Evolutionary conservation across 2,797 vertebrate species (phyloP).

Genomic region (Pantherophis alleghaniensis): DNA sequence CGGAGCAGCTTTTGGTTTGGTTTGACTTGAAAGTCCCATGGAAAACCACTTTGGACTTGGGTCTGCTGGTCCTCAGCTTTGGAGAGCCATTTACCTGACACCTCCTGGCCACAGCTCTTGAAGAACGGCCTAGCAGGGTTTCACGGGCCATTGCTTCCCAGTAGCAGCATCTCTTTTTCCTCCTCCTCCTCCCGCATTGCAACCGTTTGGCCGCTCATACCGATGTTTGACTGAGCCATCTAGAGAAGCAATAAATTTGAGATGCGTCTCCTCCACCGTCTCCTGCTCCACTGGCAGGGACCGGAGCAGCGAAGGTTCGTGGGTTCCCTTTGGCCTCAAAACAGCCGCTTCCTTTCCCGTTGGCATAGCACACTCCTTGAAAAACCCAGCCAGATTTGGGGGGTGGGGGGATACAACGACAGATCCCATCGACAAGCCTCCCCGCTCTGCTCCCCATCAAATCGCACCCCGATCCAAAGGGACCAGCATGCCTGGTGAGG

Average conservation of each 20-base stretch:
- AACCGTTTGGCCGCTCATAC: not conserved
- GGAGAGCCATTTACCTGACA: not conserved
- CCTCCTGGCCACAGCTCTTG: not conserved
- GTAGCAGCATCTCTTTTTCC: too few relatives aligned
- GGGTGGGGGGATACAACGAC: fast-evolving
- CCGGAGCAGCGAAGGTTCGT: not conserved
- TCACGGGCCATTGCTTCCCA: not conserved
- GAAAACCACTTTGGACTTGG: not conserved
- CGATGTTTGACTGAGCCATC: constrained; percentile 3
- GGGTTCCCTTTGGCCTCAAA: not conserved
- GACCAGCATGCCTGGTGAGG: not conserved
- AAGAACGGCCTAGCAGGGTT: not conserved
- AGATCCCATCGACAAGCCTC: not conserved
- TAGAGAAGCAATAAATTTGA: not conserved
- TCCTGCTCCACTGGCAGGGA: not conserved
- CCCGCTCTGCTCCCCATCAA: not conserved
- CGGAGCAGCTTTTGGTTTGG: constrained; percentile 14
- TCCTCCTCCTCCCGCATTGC: not conserved
- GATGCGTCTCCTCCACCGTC: not conserved
- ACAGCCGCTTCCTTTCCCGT: not conserved
- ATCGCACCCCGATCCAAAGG: not conserved
- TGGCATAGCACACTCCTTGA: not conserved
- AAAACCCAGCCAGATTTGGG: too few relatives aligned
- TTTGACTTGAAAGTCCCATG: constrained; percentile 24
- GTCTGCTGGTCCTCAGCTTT: not conserved